Percentiles rank a stretch among this genome's conserved stretches.
phyloP scores from a whole-genome alignment of 2,797 vertebrate genomes.

The Sebastes minor region DNA sequence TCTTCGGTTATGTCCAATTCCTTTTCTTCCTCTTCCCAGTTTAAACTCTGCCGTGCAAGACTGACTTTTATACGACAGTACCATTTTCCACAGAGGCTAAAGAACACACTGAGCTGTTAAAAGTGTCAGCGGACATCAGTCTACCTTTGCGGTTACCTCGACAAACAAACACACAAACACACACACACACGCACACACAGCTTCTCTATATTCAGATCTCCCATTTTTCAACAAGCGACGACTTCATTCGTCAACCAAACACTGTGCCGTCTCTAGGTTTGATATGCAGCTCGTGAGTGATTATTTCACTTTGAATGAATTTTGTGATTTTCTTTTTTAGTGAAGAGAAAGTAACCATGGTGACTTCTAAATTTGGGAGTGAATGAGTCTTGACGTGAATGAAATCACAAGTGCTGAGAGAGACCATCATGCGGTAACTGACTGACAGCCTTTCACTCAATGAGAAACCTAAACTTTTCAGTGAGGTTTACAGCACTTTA shows the following conservation, averaged over 20 bases:
- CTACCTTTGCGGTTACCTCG: constrained; percentile 29
- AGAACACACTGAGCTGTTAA: constrained; percentile 71
- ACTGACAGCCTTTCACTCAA: background rate
- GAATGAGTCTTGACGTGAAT: background rate
- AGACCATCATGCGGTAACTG: background rate
- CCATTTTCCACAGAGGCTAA: constrained; percentile 65
- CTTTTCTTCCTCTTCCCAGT: constrained; percentile 24
- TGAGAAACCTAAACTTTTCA: background rate
- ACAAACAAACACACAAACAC: constrained; percentile 10
- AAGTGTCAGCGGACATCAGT: constrained; percentile 67
- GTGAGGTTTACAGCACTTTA: background rate
- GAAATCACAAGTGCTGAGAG: background rate
- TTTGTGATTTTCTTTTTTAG: constrained; percentile 3
- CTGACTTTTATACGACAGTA: constrained; percentile 72
- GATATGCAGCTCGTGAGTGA: constrained; percentile 11
- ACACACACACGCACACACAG: background rate
- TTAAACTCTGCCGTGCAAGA: constrained; percentile 49
- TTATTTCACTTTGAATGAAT: constrained; percentile 31
- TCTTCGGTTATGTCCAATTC: constrained; percentile 32
- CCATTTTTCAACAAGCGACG: constrained; percentile 28
- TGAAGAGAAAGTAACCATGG: constrained; percentile 7
- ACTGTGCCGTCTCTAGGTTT: background rate
- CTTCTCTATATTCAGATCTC: constrained; percentile 28
- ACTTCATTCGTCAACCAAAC: constrained; percentile 45
- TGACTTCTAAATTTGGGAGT: constrained; percentile 3